A percentile compares a stretch with the other conserved stretches of the same genome.
Evolutionary conservation across 2,797 vertebrate species (phyloP).

Genomic region (Onychomys arenicola): DNA sequence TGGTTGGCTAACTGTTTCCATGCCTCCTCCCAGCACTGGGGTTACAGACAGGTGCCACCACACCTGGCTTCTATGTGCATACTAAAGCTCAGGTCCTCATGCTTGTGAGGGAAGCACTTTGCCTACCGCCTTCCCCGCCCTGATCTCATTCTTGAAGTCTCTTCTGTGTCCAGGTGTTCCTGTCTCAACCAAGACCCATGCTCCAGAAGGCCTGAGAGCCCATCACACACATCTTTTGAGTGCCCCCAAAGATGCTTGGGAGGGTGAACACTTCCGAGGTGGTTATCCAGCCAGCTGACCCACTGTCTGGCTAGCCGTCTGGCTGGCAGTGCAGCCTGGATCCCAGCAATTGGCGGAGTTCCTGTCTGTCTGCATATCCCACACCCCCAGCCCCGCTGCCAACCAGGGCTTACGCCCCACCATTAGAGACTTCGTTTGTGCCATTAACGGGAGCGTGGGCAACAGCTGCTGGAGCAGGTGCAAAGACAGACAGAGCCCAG

Average conservation of each 20-base stretch:
- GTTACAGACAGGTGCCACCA: neutral
- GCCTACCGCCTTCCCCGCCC: neutral
- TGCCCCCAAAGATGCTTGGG: neutral
- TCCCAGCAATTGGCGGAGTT: conserved; percentile 37
- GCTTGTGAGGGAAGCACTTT: neutral
- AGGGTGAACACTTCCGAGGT: neutral
- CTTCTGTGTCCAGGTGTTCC: neutral
- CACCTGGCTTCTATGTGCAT: neutral
- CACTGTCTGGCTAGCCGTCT: conserved; percentile 16
- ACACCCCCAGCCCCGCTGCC: conserved; percentile 70
- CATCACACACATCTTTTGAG: neutral
- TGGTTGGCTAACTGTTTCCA: neutral
- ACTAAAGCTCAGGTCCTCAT: neutral
- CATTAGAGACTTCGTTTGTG: conserved; percentile 78
- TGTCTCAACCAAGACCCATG: neutral
- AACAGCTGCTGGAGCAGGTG: conserved; percentile 83
- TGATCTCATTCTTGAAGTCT: neutral
- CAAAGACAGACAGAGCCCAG: conserved; percentile 75
- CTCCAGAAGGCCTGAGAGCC: neutral
- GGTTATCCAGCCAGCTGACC: conserved; percentile 44
- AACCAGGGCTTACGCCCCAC: conserved; percentile 53
- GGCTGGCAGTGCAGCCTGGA: conserved; percentile 57
- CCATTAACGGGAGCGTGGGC: conserved; percentile 65
- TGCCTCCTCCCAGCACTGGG: neutral
- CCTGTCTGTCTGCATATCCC: conserved; percentile 71